Evolutionary conservation across 2,113 vertebrate species (phyloP), one percentile per base, ranked within the genome.

Genomic region (Donacobius atricapilla): DNA sequence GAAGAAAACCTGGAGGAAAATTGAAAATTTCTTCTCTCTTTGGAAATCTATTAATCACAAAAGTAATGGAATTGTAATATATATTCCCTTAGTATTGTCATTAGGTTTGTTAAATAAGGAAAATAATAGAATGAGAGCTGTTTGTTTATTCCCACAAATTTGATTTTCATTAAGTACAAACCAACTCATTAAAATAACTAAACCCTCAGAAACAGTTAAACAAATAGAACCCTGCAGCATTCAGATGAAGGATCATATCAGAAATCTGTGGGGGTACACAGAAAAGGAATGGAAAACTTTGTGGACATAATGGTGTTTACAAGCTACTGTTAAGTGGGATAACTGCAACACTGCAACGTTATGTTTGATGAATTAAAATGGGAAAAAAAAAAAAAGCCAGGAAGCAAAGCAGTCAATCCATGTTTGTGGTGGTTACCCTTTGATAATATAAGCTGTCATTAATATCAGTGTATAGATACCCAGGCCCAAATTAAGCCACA

Each of bases 281-380:
- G 70, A 35, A 45, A 71, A 69, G 31, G 25, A 79, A 61, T 7
- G 15, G n/a, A 22, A 72, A 76, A 79, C 56, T 78, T 64, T 60
- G 45, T 60, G 61, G 72, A 79, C 27, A 44, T n/a, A 53, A 93
- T 19, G 16, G 42, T 73, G 7, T 69, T 88, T 77, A 48, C 45
- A 92, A 73, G 54, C 7, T 50, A 45, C 47, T 19, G 1, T 48
- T 82, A 91, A 69, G 39, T 61, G 37, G 30, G 57, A 72, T 31
- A 83, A 69, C n/a, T 83, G 54, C 53, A 86, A 50, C 30, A 33
- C 48, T 83, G 48, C 50, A 71, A 42, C 31, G 61, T 48, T 85
- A 42, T 12, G 18, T 69, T 27, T 82, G 77, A 85, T 82, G 44
- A 91, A 95, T 91, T 87, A 53, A 85, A 96, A 96, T 61, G 40